Percentiles rank a stretch among this genome's conserved stretches.
Conservation (phyloP, 2,113 vertebrate genomes). For the Limnothrissa miodon region DNA sequence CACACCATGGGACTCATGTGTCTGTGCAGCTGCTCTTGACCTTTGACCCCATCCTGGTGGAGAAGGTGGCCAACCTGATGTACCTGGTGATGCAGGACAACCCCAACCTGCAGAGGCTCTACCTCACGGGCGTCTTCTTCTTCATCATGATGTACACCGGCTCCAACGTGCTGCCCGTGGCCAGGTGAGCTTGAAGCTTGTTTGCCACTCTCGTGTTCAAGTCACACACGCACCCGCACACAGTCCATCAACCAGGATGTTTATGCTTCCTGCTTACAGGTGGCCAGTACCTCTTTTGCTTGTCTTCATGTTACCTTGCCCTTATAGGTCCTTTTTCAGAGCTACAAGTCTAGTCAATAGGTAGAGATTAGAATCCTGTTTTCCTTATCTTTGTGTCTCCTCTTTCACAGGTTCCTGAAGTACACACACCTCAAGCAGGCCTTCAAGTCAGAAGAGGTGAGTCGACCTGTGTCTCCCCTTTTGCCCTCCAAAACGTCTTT, state of each 20-base stretch:
- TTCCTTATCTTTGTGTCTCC: neutral
- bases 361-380: neutral
- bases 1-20: slow-evolving; percentile 22
- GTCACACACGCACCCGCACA: neutral
- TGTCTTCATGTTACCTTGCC: too few species aligned
- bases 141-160: slow-evolving; percentile 99
- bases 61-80: slow-evolving; percentile 92
- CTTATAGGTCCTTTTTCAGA: too few species aligned
- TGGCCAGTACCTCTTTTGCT: neutral
- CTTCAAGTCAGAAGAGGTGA: slow-evolving; percentile 97
- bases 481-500: neutral
- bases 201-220: neutral
- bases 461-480: neutral
- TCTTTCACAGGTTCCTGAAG: slow-evolving; percentile 85
- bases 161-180: slow-evolving; percentile 96
- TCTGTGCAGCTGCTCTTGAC: slow-evolving; percentile 85
- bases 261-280: neutral
- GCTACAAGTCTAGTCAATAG: too few species aligned
- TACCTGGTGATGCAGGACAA: slow-evolving; percentile 95
- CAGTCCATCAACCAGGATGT: too few species aligned
- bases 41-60: slow-evolving; percentile 98
- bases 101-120: slow-evolving; percentile 94
- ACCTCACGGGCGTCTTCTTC: slow-evolving; percentile 95
- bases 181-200: slow-evolving; percentile 79
- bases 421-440: slow-evolving; percentile 96